A percentile compares a stretch with the other conserved stretches of the same genome.
Conservation (phyloP, 2,113 vertebrate species). For the Eulacestoma nigropectus region DNA sequence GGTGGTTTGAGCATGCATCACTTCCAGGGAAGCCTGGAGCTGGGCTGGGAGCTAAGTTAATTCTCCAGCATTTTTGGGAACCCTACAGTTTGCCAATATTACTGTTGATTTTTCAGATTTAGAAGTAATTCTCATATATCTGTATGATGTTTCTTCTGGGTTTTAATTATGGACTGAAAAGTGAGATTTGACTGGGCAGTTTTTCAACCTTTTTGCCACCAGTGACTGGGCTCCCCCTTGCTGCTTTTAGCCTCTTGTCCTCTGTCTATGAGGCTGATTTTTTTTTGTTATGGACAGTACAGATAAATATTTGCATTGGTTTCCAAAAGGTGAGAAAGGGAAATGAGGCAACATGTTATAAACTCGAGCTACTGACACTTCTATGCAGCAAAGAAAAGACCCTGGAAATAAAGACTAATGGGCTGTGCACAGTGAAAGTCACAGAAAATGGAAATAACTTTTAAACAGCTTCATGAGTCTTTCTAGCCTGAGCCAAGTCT, state of each 20-base stretch:
- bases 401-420: constrained; percentile 40
- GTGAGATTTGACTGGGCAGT: not conserved
- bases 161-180: not conserved
- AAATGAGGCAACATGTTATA: not conserved
- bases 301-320: not conserved
- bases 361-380: not conserved
- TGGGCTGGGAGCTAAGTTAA: not conserved
- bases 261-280: not conserved
- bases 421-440: not conserved
- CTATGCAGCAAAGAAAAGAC: not conserved
- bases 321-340: not conserved
- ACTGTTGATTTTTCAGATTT: not conserved
- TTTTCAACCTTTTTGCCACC: not conserved
- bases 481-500: not conserved
- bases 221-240: not conserved
- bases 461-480: not conserved
- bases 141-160: not conserved
- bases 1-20: not conserved
- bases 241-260: not conserved
- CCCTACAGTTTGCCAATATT: not conserved
- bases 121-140: not conserved
- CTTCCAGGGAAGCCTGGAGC: not conserved
- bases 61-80: not conserved
- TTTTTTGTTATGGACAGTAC: not conserved
- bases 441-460: not conserved